These are phyloP conservation scores for Zosterops hypoxanthus DNA, from an alignment of 2,113 vertebrate genomes.

Conservation along the genomic window DNA sequence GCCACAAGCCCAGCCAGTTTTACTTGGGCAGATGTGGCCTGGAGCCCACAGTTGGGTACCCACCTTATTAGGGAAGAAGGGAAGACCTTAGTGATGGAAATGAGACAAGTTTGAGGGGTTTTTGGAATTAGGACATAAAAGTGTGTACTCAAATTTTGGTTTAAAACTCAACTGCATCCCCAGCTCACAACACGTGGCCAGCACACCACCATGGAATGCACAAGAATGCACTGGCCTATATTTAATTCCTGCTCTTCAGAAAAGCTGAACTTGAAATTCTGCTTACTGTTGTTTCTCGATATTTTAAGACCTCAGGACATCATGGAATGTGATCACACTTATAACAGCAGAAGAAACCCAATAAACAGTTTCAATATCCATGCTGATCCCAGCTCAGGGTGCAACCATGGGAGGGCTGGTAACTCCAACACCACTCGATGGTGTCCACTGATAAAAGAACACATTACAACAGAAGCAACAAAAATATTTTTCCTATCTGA, in stretches of 20 bases:
- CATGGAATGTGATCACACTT: neutral
- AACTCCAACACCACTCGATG: rapidly evolving
- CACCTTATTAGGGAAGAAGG: rapidly evolving
- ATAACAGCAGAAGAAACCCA: neutral
- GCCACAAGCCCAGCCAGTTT: neutral
- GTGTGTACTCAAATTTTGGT: neutral
- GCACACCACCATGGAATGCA: neutral
- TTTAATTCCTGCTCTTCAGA: neutral
- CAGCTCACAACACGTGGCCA: neutral
- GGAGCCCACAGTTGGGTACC: rapidly evolving
- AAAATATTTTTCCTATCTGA: neutral
- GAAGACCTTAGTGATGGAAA: neutral
- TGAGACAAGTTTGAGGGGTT: neutral
- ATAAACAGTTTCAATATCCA: neutral
- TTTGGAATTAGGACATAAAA: neutral
- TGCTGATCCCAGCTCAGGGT: neutral
- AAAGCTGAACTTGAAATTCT: neutral
- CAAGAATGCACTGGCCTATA: neutral
- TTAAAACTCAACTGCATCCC: neutral
- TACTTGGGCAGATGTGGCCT: neutral
- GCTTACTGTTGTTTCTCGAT: neutral
- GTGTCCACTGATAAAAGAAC: neutral
- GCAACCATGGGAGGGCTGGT: neutral
- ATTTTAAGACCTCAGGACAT: neutral
- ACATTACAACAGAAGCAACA: neutral